Base-by-base conservation (phyloP, 2,113 vertebrate genomes). In the Desmodus rotundus region DNA sequence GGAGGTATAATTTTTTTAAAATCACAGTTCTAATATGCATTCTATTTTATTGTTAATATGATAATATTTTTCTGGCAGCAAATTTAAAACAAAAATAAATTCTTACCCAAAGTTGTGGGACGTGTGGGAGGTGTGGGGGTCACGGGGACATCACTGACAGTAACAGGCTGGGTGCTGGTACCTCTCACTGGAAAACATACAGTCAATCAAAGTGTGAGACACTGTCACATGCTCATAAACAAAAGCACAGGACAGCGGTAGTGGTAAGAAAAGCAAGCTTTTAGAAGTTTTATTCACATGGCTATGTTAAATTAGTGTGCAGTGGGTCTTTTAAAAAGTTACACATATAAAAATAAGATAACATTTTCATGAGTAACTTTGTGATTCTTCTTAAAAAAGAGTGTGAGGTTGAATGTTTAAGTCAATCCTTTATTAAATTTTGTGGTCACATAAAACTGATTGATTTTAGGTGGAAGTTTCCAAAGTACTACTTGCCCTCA, bases 21-120 rank as follows among this genome's bases (percentile, higher is more conserved):
- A 36, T 6, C 45, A 73, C n/a, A 61, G 7, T 50, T 38, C 8
- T 93, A 80, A 77, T 54, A 65, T 1, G 41, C 19, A 19, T 76
- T 90, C 5, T 1, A 36, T 94, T 95, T 14, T 61, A 31, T 24
- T 95, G 4, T 58, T 58, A 63, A 3, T 24, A 28, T 80, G 20
- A 19, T 67, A 54, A 28, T 45, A 56, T 74, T 63, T 83, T 61
- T 73, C 24, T 45, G 61, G 2, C 61, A 90, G 11, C 11, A 93
- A 7, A 84, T 91, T 82, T n/a, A n/a, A n/a, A n/a, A n/a, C n/a
- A n/a, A 33, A 96, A 87, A 93, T 36, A 58, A 41, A 90, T 72
- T 76, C 97, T 98, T 97, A 98, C 98, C 97, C 5, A 93, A 96
- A 96, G 84, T 77, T 5, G 77, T 38, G 24, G 93, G 36, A 74